Evolutionary conservation across 2,797 vertebrate species (phyloP), one percentile per base, ranked within the genome.

Genomic region (Crocodylus rhombifer): DNA sequence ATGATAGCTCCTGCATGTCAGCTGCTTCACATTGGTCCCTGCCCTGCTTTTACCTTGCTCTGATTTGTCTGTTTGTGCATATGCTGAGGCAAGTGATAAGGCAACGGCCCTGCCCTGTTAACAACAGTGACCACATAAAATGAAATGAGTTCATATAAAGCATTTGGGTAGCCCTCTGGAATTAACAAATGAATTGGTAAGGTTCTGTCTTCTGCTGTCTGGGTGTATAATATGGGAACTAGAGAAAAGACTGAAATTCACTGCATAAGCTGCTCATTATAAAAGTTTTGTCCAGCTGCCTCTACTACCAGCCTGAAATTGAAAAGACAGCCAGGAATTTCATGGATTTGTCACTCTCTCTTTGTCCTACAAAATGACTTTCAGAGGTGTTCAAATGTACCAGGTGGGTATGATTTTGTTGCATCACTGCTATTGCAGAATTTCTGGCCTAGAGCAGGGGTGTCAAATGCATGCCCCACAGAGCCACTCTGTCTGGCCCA

Each of bases 341-440:
- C 4, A 14, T 81, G 17, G 9, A 3, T 85, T 84, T 95, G 82
- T 89, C 0, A 90, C 0, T 0, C 21, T 91, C 25, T 20, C 18
- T 74, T 95, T 63, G 5, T 83, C 79, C 88, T 94, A 85, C 83
- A 81, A 3, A 84, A 78, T 75, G 1, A 79, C 88, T 92, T 93
- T 89, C 55, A 69, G 69, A 63, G n/a, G 14, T 80, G 33, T 90
- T 95, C 82, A 87, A 60, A 77, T 1, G 1, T 94, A 42, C 25
- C 4, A 1, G 36, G 17, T 61, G 18, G 84, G 56, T 83, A 91
- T 92, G 6, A 51, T 93, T 94, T 84, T 74, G 13, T 80, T 74
- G 16, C 56, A 23, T 76, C 74, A 11, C n/a, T 91, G 67, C n/a
- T 67, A 1, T 69, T 63, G 9, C 21, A 16, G 60, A 64, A 28